These are phyloP conservation scores for Meleagris gallopavo DNA, from an alignment of 2,113 vertebrate species.

Conservation along the genomic window DNA sequence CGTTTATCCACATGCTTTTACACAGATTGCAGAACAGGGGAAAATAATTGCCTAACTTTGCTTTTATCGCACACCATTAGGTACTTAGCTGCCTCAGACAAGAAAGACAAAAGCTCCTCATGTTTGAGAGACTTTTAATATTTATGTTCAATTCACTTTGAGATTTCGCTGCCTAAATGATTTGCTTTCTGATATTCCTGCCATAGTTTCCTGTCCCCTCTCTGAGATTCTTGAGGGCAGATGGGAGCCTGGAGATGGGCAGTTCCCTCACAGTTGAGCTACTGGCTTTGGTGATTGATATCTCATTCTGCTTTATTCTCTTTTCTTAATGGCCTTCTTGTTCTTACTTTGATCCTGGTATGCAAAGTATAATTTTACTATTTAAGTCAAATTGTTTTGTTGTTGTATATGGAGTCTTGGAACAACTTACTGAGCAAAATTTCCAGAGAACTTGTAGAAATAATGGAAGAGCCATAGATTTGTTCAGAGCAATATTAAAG, in stretches of 20 bases:
- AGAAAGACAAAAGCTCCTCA: not conserved
- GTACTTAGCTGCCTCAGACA: not conserved
- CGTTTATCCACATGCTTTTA: not conserved
- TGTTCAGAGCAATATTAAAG: not conserved
- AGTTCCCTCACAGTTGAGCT: not conserved
- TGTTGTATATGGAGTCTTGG: not conserved
- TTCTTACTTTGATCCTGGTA: not conserved
- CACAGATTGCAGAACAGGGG: slow-evolving; percentile 47
- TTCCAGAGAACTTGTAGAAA: not conserved
- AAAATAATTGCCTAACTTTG: slow-evolving; percentile 48
- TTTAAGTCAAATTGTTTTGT: not conserved
- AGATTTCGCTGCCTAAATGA: not conserved
- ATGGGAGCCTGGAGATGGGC: not conserved
- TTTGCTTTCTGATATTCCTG: not conserved
- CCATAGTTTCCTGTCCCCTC: not conserved
- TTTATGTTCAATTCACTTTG: not conserved
- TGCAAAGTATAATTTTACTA: not conserved
- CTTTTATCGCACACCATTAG: slow-evolving; percentile 51
- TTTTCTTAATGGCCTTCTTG: not conserved
- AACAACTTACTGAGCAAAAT: not conserved
- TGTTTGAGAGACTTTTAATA: slow-evolving; percentile 25
- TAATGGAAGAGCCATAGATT: not conserved
- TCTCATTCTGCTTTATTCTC: not conserved
- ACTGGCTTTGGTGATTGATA: not conserved
- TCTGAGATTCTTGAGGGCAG: not conserved